Percentiles rank a stretch among this genome's conserved stretches.
Conservation (phyloP, 1,140 invertebrate genomes). For the Drosophila watanabei region DNA sequence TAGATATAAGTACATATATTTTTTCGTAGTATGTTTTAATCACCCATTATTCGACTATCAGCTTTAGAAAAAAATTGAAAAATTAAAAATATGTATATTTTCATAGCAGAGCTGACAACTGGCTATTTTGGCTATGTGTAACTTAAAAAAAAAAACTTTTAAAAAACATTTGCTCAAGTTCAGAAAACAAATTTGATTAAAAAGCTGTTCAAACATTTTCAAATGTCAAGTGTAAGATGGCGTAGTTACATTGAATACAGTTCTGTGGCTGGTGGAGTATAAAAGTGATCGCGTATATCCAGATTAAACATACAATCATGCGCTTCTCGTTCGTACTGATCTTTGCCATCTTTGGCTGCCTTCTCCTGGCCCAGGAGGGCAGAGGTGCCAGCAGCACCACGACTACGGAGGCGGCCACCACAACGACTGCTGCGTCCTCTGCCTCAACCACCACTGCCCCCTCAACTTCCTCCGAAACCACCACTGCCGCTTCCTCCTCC, state of each 20-base stretch:
- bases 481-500: background rate
- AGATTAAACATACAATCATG: constrained; percentile 5
- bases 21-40: too few relatives aligned
- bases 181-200: constrained; percentile 9
- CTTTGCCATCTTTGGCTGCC: constrained; percentile 21
- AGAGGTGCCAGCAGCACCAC: background rate
- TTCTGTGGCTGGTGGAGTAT: background rate
- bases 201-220: constrained; percentile 17
- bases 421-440: background rate
- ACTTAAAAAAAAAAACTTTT: background rate
- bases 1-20: too few relatives aligned
- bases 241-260: constrained; percentile 1
- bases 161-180: constrained; percentile 5
- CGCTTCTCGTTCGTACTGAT: constrained; percentile 13
- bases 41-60: too few relatives aligned
- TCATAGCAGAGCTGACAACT: background rate
- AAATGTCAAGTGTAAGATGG: constrained; percentile 15
- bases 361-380: constrained; percentile 22
- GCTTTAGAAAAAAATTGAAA: background rate
- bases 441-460: background rate
- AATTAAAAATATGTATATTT: background rate
- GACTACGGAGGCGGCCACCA: background rate
- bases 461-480: background rate
- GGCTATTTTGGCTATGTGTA: background rate
- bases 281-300: background rate